A percentile compares a stretch with the other conserved stretches of the same genome.
Conservation (phyloP, 2,888 invertebrate genomes). For the Ochropleura leucogaster region DNA sequence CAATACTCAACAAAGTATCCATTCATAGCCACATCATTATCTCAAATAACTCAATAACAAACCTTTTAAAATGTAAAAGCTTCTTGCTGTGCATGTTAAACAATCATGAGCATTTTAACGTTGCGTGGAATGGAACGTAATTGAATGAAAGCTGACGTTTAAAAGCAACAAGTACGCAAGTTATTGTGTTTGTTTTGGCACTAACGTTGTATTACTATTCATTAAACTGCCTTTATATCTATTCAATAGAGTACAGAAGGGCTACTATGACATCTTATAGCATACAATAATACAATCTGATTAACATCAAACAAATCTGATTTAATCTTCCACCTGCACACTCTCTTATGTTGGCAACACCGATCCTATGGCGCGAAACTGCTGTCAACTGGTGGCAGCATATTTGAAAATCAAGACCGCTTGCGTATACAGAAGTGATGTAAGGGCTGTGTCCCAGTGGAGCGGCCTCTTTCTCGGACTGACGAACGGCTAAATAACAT, state of each 20-base stretch:
- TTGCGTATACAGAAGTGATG: too few relatives aligned
- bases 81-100: conserved; percentile 15
- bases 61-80: conserved; percentile 38
- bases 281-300: too few relatives aligned
- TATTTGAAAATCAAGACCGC: too few relatives aligned
- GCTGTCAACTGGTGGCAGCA: too few relatives aligned
- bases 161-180: conserved; percentile 20
- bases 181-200: not conserved
- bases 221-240: conserved; percentile 2
- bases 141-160: conserved; percentile 6
- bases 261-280: too few relatives aligned
- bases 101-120: not conserved
- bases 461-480: too few relatives aligned
- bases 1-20: not conserved
- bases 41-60: conserved; percentile 16
- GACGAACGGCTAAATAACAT: too few relatives aligned
- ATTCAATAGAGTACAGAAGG: not conserved
- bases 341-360: too few relatives aligned
- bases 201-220: not conserved
- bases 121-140: not conserved
- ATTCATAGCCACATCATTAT: not conserved
- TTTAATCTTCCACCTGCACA: too few relatives aligned
- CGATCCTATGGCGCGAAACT: too few relatives aligned
- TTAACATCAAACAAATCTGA: too few relatives aligned
- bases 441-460: too few relatives aligned